phyloP scores from a whole-genome alignment of 2,888 invertebrate genomes.

The Sarcophaga subvicina region DNA sequence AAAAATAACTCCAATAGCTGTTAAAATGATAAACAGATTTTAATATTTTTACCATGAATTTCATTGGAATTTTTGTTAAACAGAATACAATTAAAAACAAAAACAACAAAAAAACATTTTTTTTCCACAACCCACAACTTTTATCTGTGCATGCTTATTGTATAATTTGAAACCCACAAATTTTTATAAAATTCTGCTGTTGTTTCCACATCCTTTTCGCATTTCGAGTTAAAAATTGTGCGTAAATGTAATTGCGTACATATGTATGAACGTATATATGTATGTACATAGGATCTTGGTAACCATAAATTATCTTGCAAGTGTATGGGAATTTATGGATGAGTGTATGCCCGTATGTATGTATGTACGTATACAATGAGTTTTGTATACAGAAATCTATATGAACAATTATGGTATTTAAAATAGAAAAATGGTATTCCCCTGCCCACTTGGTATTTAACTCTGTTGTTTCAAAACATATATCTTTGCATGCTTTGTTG shows the following conservation, averaged over 20 bases:
- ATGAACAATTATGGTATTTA: not conserved
- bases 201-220: not conserved
- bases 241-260: not conserved
- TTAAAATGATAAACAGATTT: conserved; percentile 53
- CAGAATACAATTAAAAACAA: conserved; percentile 9
- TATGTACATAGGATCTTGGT: not conserved
- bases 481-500: not conserved
- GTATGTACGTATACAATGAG: not conserved
- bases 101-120: no score
- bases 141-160: conserved; percentile 19
- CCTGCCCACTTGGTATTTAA: no score
- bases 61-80: not conserved
- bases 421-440: no score
- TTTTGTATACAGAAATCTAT: no score
- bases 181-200: not conserved
- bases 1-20: conserved; percentile 30
- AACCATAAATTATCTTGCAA: conserved; percentile 55
- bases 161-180: conserved; percentile 17
- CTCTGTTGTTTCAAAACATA: no score
- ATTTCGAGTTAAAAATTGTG: conserved; percentile 11
- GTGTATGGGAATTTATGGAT: conserved; percentile 20
- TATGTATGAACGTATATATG: not conserved
- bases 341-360: not conserved
- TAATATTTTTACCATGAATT: conserved; percentile 28
- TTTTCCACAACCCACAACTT: conserved; percentile 23